Evolutionary conservation across 2,888 invertebrate genomes (phyloP), one percentile per base, ranked within the genome.

Genomic region (Chloromyia formosa): DNA sequence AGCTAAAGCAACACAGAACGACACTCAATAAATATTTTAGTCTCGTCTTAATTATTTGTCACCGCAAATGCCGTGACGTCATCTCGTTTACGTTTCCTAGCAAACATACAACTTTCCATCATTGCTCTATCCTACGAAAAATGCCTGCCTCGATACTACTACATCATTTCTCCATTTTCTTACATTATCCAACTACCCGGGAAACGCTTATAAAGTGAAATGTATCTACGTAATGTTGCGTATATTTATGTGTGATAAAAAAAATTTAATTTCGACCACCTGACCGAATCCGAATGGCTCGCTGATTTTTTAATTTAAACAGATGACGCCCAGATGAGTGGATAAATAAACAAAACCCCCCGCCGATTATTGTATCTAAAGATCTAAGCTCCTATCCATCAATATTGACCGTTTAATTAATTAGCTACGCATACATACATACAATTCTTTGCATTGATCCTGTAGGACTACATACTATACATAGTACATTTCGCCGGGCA

Each of bases 231-330:
- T 35, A 35, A 35, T 35, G 27, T 35, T 35, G 27, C 27, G 27
- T 35, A 35, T 35, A 35, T 35, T 35, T 7, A 35, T 35, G 27
- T 35, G 27, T 2, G 27, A 35, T 35, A 35, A 35, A 35, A 35
- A 35, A 49, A 49, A n/a, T 7, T 49, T 10, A n/a, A 22, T 18
- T 42, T 42, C 62, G 14, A 42, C 62, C 62, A 64, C 62, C 62
- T 64, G 62, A 64, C 42, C 40, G 42, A 64, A 40, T 12, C 14
- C 53, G 16, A 53, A 16, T 42, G 16, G n/a, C 62, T n/a, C 62
- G 20, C 18, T 42, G 42, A 42, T n/a, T 35, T 35, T 42, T 16
- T n/a, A 14, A 42, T 42, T 7, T 10, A 42, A 64, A 18, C 62
- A 64, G 2, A 42, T 16, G 16, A 64, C 40, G n/a, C 14, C 42